These are phyloP conservation scores for Urocynchramus pylzowi DNA, from an alignment of 2,113 vertebrate species.

Conservation along the genomic window DNA sequence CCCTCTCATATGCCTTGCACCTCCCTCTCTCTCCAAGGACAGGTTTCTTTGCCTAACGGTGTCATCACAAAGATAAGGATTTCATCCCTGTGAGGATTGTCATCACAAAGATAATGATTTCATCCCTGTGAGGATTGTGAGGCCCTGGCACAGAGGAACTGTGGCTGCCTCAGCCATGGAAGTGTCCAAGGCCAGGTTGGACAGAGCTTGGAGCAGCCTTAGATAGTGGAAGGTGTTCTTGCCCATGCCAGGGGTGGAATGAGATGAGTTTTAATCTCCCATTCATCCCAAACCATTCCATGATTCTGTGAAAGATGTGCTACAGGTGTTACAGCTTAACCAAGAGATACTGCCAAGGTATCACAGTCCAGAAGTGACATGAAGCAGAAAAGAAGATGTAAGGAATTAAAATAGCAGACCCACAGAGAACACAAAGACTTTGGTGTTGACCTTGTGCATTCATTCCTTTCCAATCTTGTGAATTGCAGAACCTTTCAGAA, in stretches of 20 bases:
- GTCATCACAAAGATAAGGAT: not conserved
- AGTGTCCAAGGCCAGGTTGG: not conserved
- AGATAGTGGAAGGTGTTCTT: not conserved
- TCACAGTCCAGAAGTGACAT: not conserved
- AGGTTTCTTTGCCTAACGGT: accelerated
- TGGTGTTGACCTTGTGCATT: not conserved
- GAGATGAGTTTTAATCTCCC: not conserved
- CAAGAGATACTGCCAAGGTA: not conserved
- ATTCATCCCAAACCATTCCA: not conserved
- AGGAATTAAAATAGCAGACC: not conserved
- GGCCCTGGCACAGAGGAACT: not conserved
- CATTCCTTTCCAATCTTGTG: not conserved
- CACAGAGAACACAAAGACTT: not conserved
- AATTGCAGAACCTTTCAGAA: not conserved
- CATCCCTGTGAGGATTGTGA: not conserved
- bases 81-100: not conserved
- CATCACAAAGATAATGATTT: not conserved
- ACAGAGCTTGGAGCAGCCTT: not conserved
- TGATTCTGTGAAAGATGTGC: not conserved
- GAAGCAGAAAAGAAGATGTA: not conserved
- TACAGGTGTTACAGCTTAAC: not conserved
- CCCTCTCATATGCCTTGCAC: not conserved
- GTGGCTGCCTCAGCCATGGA: not conserved
- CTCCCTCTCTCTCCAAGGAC: not conserved
- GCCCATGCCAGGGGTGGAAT: not conserved